Evolutionary conservation across 2,888 invertebrate genomes (phyloP).

Genomic region (Trisateles emortualis): DNA sequence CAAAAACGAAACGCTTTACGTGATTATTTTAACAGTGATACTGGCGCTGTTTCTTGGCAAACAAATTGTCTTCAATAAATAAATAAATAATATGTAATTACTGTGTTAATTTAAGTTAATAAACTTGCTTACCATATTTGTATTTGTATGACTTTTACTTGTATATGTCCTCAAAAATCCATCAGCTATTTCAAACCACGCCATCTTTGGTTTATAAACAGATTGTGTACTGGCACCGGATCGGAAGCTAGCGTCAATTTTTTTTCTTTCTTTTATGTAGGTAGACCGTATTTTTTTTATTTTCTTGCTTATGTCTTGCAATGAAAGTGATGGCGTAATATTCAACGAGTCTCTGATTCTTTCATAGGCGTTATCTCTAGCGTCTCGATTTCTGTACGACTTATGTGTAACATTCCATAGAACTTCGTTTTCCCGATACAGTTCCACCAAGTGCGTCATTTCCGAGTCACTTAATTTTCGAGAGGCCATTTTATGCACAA

Average conservation of each 20-base stretch:
- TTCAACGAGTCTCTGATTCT: slow-evolving; percentile 27
- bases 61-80: slow-evolving; percentile 21
- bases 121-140: slow-evolving; percentile 22
- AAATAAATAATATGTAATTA: slow-evolving; percentile 22
- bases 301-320: slow-evolving; percentile 25
- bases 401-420: slow-evolving; percentile 24
- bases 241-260: slow-evolving; percentile 18
- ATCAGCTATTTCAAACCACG: too few relatives aligned
- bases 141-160: slow-evolving; percentile 19
- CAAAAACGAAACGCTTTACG: slow-evolving; percentile 21
- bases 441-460: slow-evolving; percentile 24
- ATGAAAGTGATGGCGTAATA: slow-evolving; percentile 24
- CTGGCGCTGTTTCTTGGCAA: slow-evolving; percentile 20
- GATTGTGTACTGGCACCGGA: slow-evolving; percentile 22
- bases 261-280: slow-evolving; percentile 22
- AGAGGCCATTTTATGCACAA: slow-evolving; percentile 25
- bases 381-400: slow-evolving; percentile 22
- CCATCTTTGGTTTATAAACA: too few relatives aligned
- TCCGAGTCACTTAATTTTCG: slow-evolving; percentile 21
- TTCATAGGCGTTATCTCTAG: slow-evolving; percentile 25
- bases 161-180: slow-evolving; percentile 20
- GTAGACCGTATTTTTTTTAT: slow-evolving; percentile 16
- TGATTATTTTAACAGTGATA: slow-evolving; percentile 22
- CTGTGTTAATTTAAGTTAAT: slow-evolving; percentile 23
- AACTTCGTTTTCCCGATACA: slow-evolving; percentile 26